Evolutionary conservation across 2,888 invertebrate species (phyloP).

Genomic region (Tyria jacobaeae): DNA sequence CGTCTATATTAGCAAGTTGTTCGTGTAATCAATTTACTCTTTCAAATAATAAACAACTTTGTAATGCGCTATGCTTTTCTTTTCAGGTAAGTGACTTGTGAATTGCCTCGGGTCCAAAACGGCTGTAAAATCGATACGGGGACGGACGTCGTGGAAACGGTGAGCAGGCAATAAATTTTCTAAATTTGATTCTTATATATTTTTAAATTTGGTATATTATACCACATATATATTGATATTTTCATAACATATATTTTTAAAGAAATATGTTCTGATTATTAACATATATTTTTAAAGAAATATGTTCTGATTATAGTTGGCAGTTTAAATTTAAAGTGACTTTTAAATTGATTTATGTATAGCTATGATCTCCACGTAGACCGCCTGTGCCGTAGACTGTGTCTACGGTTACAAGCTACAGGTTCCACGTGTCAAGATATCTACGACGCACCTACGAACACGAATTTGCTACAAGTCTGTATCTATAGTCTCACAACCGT

Average conservation of each 20-base stretch:
- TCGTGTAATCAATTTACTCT: background rate
- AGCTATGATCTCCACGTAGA: background rate
- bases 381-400: background rate
- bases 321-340: background rate
- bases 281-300: too few species aligned
- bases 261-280: too few species aligned
- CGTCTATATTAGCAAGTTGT: background rate
- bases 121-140: conserved; percentile 25
- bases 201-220: conserved; percentile 1
- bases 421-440: background rate
- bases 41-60: background rate
- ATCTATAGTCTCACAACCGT: background rate
- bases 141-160: conserved; percentile 28
- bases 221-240: conserved; percentile 8
- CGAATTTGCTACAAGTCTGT: background rate
- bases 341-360: background rate
- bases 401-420: conserved; percentile 1
- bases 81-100: conserved; percentile 48
- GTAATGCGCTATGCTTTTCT: conserved; percentile 24
- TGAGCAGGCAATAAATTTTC: conserved; percentile 35
- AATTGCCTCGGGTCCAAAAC: conserved; percentile 25
- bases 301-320: background rate
- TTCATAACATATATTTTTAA: too few species aligned
- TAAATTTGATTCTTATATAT: conserved; percentile 12
- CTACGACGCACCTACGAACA: background rate